Evolutionary conservation across 2,797 vertebrate species (phyloP), one percentile per base, ranked within the genome.

Genomic region (Molossus molossus): DNA sequence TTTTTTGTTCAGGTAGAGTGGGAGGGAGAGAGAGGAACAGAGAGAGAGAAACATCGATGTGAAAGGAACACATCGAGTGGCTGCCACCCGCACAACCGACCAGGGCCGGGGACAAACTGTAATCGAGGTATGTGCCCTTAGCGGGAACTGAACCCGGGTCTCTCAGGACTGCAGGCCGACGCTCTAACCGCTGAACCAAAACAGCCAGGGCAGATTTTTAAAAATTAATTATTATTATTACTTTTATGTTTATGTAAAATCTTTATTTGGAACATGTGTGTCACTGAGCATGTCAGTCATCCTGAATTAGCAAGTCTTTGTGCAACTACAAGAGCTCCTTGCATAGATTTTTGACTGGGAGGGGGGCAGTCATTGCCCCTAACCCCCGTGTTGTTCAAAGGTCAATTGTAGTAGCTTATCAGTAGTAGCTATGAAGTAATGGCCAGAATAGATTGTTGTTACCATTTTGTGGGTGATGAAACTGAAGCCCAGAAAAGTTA

Each of bases 241-340:
- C n/a, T 15, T 33, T n/a, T 0, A 0, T 57, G 53, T 95, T 88
- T 94, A 91, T 96, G 97, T 79, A 95, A 90, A 96, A 90, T 64
- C 80, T 98, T 98, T 98, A 98, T 97, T 97, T 93, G 94, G 91
- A 97, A 92, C 91, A 90, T 5, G 18, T 96, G 40, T 89, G 89
- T 69, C 91, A 72, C 81, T 57, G 87, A 96, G 84, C 25, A 84
- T 64, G 94, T 29, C n/a, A 77, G 9, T 95, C 76, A 60, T 40
- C 75, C 96, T 81, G 50, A 90, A 87, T 89, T 0, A 0, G 81
- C 55, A 91, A 84, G 58, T 76, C 94, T 94, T 91, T 95, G 75
- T 81, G 83, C 70, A 55, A 96, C 77, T n/a, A 84, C 14, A 86
- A 81, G 40, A 80, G 83, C 72, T 55, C 90, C 70, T 91, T 29